Conservation (phyloP, 2,888 invertebrate genomes). For the Drosophila meridiana region DNA sequence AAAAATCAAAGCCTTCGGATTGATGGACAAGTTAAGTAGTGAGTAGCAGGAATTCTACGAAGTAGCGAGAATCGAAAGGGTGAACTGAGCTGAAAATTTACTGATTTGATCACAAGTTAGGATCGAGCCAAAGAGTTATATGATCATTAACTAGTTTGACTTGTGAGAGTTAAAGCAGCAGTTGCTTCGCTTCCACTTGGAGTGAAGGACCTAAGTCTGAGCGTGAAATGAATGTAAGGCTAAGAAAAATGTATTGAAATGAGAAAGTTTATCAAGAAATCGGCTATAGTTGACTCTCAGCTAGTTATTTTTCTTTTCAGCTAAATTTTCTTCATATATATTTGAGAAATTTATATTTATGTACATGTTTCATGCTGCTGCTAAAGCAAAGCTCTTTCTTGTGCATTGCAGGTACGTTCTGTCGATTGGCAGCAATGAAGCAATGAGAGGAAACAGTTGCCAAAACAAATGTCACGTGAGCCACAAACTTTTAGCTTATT, state of each 20-base stretch:
- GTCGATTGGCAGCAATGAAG: conserved; percentile 51
- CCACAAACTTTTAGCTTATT: conserved; percentile 42
- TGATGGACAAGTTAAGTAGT: too few relatives aligned
- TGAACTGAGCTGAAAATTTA: too few relatives aligned
- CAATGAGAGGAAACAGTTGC: conserved; percentile 49
- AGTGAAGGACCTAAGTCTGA: not conserved
- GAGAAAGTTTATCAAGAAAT: not conserved
- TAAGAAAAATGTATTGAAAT: not conserved
- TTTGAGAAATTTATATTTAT: not conserved
- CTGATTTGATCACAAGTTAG: too few relatives aligned
- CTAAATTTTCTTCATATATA: not conserved
- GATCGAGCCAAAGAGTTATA: too few relatives aligned
- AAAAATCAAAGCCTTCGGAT: too few relatives aligned
- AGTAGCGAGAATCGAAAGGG: too few relatives aligned
- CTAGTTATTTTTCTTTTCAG: not conserved
- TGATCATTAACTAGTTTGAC: too few relatives aligned
- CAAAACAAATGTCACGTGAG: conserved; percentile 75
- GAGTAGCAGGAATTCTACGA: too few relatives aligned
- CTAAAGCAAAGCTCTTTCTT: conserved; percentile 15
- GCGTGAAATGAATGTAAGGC: not conserved
- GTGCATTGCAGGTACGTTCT: conserved; percentile 66
- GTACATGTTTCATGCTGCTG: not conserved
- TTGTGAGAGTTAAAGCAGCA: too few relatives aligned
- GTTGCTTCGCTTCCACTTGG: too few relatives aligned
- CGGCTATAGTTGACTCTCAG: not conserved